phyloP scores from a whole-genome alignment of 2,113 vertebrate species.

The Osmerus eperlanus region DNA sequence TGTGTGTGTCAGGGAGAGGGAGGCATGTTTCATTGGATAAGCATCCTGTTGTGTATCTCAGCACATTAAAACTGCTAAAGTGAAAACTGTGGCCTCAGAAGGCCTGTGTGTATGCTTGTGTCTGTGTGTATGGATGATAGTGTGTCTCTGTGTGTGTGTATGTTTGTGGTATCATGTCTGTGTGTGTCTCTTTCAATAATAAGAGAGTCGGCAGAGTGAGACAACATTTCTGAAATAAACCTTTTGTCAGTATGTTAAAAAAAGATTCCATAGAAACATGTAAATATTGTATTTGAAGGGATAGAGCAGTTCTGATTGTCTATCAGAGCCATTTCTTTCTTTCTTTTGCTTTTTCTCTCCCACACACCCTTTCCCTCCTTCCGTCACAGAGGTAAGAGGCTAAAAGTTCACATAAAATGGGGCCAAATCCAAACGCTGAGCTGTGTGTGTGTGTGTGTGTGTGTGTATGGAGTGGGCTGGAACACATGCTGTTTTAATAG shows the following conservation, averaged over 20 bases:
- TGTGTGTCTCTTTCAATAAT: background rate
- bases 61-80: slow-evolving; percentile 58
- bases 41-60: slow-evolving; percentile 62
- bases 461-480: slow-evolving; percentile 42
- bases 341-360: background rate
- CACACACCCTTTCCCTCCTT: background rate
- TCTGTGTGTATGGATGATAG: background rate
- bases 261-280: no score
- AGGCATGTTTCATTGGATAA: slow-evolving; percentile 45
- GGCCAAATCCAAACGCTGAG: slow-evolving; percentile 29
- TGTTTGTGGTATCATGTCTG: background rate
- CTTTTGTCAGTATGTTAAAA: background rate
- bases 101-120: slow-evolving; percentile 5
- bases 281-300: no score
- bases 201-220: no score
- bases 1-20: slow-evolving; percentile 25
- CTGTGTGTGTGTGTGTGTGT: slow-evolving; percentile 22
- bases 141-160: background rate
- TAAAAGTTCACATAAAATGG: slow-evolving; percentile 62
- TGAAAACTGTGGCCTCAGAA: slow-evolving; percentile 17
- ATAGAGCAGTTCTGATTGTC: no score
- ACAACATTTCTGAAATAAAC: no score
- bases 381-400: slow-evolving; percentile 51
- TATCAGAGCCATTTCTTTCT: background rate
- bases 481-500: slow-evolving; percentile 70